phyloP scores from a whole-genome alignment of 1,140 invertebrate species.

The Orussus abietinus region DNA sequence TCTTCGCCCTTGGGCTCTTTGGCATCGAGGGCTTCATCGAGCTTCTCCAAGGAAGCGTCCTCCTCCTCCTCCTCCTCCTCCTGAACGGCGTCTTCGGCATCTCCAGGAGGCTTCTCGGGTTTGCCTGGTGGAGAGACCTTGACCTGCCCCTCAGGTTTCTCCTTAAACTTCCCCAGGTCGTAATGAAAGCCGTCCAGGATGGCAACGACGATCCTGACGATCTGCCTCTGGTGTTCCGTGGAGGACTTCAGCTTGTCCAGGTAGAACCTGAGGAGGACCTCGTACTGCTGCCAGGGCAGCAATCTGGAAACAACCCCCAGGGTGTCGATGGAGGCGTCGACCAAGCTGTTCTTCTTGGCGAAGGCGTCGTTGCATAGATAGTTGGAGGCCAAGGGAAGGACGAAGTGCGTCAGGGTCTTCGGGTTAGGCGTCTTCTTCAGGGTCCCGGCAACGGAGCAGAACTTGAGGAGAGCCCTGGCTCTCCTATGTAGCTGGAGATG shows the following conservation, averaged over 20 bases:
- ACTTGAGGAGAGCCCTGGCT: slow-evolving; percentile 72
- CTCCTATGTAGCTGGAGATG: slow-evolving; percentile 83
- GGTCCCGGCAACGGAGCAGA: slow-evolving; percentile 59
- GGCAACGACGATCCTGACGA: slow-evolving; percentile 74
- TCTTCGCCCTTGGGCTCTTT: slow-evolving; percentile 33
- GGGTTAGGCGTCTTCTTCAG: slow-evolving; percentile 58
- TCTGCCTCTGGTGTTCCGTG: slow-evolving; percentile 75
- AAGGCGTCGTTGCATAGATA: slow-evolving; percentile 79
- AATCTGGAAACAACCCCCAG: slow-evolving; percentile 71
- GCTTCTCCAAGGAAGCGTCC: slow-evolving; percentile 18
- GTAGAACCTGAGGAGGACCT: slow-evolving; percentile 75
- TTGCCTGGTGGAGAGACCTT: no score
- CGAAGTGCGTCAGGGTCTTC: slow-evolving; percentile 74
- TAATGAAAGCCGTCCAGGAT: slow-evolving; percentile 93
- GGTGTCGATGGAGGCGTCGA: slow-evolving; percentile 79
- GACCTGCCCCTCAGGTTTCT: no score
- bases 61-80: slow-evolving; percentile 24
- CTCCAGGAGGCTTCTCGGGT: slow-evolving; percentile 25
- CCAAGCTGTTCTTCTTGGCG: slow-evolving; percentile 69
- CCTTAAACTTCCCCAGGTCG: slow-evolving; percentile 65
- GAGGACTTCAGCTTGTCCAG: slow-evolving; percentile 68
- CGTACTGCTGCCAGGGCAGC: slow-evolving; percentile 84
- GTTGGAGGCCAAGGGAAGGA: slow-evolving; percentile 76
- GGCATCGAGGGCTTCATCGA: slow-evolving; percentile 35
- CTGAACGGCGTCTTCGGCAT: slow-evolving; percentile 29